Evolutionary conservation across 2,797 vertebrate species (phyloP), one percentile per base, ranked within the genome.

Genomic region (Cetoscarus ocellatus): DNA sequence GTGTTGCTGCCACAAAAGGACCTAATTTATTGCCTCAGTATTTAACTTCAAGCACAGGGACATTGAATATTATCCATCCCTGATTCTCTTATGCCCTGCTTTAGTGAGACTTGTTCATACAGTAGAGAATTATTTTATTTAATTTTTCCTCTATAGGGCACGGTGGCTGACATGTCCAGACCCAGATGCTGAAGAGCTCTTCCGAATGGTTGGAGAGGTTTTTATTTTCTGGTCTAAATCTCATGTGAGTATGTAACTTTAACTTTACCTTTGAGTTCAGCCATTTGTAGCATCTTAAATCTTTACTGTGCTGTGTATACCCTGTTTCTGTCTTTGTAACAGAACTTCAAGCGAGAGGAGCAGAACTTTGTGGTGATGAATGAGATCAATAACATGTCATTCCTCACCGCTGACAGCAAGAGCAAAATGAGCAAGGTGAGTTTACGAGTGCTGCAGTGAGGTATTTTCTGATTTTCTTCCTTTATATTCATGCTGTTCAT

Each of bases 321-420:
- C 0, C 1, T 6, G 1, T 67, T 61, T 82, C 17, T 73, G 4
- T 54, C 15, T 52, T 0, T 11, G 82, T 45, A 74, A 70, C 75
- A 94, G 94, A 94, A 95, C 75, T 96, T 95, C 83, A 96, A 96
- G 69, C 89, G 95, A 55, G 95, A 95, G 79, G 97, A 98, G 69
- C 97, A 98, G 92, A 98, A 98, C 88, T 98, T 98, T 58, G 97
- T 98, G 86, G 97, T 98, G 79, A 96, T 97, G 89, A 98, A 98
- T 36, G 97, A 99, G 90, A 99, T 99, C 88, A 99, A 99, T 93
- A 99, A 99, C 92, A 99, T 99, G 97, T 97, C 97, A n/a, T 99
- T 99, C 88, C 95, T 99, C 81, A 99, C 97, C 0, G 97, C 97
- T 0, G 97, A 99, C 91, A 99, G 96, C 92, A 98, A 98, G 84